Percentiles rank a stretch among this genome's conserved stretches.
Conservation (phyloP, 2,797 vertebrate species). For the Mormyrus hasselquistii region DNA sequence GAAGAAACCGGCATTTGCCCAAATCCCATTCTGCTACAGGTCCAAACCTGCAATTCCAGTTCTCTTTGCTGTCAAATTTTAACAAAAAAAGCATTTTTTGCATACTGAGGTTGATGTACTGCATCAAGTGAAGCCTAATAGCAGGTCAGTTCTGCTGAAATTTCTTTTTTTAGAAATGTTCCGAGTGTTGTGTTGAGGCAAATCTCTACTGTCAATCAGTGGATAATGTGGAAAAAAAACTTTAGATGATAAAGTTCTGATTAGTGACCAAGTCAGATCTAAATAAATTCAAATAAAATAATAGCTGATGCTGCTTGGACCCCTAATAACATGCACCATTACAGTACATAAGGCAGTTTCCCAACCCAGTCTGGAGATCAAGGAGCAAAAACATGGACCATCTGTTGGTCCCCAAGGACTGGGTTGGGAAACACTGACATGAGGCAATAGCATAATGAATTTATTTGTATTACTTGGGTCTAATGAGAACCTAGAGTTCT, state of each 20-base stretch:
- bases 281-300: too few species aligned
- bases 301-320: not conserved
- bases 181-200: too few species aligned
- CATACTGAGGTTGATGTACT: too few species aligned
- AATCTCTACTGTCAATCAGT: too few species aligned
- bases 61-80: not conserved
- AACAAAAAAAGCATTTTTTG: not conserved
- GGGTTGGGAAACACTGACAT: not conserved
- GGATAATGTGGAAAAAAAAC: too few species aligned
- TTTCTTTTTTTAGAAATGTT: too few species aligned
- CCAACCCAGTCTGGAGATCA: not conserved
- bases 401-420: too few species aligned
- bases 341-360: not conserved
- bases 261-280: too few species aligned
- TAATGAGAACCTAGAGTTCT: not conserved
- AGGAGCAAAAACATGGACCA: too few species aligned
- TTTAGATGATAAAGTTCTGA: too few species aligned
- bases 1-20: not conserved
- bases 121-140: too few species aligned
- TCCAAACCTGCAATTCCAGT: not conserved
- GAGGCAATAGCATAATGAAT: not conserved
- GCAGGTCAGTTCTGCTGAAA: too few species aligned
- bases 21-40: not conserved
- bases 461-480: not conserved
- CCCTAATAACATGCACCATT: not conserved